Conservation (phyloP, 2,888 invertebrate genomes). For the Agrotis exclamationis region DNA sequence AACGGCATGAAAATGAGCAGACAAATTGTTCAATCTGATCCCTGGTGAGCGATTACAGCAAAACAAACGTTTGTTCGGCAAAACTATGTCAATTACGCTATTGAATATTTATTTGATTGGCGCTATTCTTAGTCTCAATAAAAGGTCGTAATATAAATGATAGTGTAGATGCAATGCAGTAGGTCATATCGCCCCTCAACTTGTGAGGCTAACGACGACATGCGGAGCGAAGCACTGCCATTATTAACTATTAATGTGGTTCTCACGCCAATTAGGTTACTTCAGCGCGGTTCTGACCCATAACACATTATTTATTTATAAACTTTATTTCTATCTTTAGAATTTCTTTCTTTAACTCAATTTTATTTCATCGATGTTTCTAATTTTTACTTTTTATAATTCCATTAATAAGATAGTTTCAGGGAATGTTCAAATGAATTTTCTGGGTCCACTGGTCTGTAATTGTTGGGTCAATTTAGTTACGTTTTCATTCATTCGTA, state of each 20-base stretch:
- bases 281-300: conserved; percentile 11
- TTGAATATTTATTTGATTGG: conserved; percentile 31
- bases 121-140: conserved; percentile 21
- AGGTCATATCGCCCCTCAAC: conserved; percentile 9
- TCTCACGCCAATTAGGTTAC: conserved; percentile 48
- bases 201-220: conserved; percentile 1
- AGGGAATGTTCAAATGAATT: conserved; percentile 25
- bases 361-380: no score
- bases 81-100: conserved; percentile 43
- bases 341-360: not conserved
- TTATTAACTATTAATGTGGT: conserved; percentile 16
- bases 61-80: not conserved
- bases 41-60: not conserved
- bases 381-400: no score
- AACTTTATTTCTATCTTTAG: conserved; percentile 12
- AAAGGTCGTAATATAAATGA: conserved; percentile 15
- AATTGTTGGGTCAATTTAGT: conserved; percentile 12
- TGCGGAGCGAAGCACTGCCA: conserved; percentile 2
- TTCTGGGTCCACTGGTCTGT: not conserved
- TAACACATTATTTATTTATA: conserved; percentile 35
- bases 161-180: conserved; percentile 11
- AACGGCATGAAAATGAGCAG: not conserved
- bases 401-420: conserved; percentile 9
- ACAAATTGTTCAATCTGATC: conserved; percentile 3
- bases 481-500: conserved; percentile 2